Conservation (phyloP, 2,113 vertebrate species). For the Hippoglossus stenolepis region DNA sequence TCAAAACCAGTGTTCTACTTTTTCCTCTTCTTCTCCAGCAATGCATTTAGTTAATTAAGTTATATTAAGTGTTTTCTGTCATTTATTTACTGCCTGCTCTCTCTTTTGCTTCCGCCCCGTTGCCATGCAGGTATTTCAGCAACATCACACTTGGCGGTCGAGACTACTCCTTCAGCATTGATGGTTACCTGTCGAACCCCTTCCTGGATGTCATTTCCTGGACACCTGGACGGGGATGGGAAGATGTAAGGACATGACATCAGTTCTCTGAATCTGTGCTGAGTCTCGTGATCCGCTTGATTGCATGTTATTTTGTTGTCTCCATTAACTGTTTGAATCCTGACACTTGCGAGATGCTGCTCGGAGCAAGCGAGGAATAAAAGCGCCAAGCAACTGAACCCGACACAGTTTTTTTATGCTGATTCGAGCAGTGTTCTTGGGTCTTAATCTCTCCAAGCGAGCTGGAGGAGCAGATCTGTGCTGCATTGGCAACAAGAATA, state of each 20-base stretch:
- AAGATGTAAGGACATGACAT: constrained; percentile 88
- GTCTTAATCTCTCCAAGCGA: constrained; percentile 30
- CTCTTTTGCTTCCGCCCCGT: constrained; percentile 9
- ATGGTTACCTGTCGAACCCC: constrained; percentile 94
- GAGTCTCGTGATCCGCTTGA: background rate
- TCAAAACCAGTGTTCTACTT: constrained; percentile 27
- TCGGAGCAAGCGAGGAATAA: constrained; percentile 23
- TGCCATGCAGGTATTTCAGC: constrained; percentile 88
- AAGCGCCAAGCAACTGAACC: constrained; percentile 10
- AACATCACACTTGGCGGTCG: constrained; percentile 93
- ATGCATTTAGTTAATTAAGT: constrained; percentile 7
- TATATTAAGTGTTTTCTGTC: constrained; percentile 16
- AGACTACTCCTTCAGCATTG: constrained; percentile 93
- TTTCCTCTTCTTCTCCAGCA: constrained; percentile 9
- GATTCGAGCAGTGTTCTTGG: constrained; percentile 34
- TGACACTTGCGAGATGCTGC: constrained; percentile 1
- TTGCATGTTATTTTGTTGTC: constrained; percentile 11
- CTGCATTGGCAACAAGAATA: constrained; percentile 29
- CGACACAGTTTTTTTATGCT: constrained; percentile 39
- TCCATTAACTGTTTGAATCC: constrained; percentile 8
- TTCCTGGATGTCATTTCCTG: constrained; percentile 94
- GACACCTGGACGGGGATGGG: constrained; percentile 91
- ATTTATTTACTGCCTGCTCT: background rate
- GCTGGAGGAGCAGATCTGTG: constrained; percentile 22
- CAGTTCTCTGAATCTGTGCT: constrained; percentile 10